These are phyloP conservation scores for Puntigrus tetrazona DNA, from an alignment of 2,113 vertebrate genomes.

Conservation along the genomic window DNA sequence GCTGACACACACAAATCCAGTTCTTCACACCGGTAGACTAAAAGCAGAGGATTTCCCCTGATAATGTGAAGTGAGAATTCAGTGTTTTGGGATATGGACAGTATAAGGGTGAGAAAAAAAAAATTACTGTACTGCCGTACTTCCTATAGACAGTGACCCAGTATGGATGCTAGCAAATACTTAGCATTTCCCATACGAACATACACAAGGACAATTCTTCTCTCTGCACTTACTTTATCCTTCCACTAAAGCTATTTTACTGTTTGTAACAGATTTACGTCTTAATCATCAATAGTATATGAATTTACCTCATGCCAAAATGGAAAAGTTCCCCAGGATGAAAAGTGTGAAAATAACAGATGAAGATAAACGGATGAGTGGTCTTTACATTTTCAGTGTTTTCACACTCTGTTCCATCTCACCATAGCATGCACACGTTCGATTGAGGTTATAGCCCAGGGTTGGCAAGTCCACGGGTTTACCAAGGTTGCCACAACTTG, in stretches of 20 bases:
- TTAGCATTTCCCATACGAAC: neutral
- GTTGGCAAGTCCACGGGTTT: too few relatives aligned
- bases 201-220: neutral
- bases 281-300: neutral
- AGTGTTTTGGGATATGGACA: neutral
- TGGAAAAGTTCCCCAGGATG: neutral
- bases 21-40: neutral
- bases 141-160: neutral
- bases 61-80: slow-evolving; percentile 4
- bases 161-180: neutral
- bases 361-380: neutral
- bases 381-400: neutral
- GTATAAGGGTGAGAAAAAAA: neutral
- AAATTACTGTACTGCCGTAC: too few relatives aligned
- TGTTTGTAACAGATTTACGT: neutral
- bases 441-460: neutral
- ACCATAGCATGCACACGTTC: neutral
- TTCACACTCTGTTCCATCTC: neutral
- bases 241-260: neutral
- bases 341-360: neutral
- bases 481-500: too few relatives aligned
- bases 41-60: neutral
- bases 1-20: slow-evolving; percentile 1
- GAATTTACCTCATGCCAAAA: neutral
- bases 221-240: neutral